These are phyloP conservation scores for Lepisosteus oculatus DNA, from an alignment of 2,113 vertebrate genomes.

Conservation along the genomic window DNA sequence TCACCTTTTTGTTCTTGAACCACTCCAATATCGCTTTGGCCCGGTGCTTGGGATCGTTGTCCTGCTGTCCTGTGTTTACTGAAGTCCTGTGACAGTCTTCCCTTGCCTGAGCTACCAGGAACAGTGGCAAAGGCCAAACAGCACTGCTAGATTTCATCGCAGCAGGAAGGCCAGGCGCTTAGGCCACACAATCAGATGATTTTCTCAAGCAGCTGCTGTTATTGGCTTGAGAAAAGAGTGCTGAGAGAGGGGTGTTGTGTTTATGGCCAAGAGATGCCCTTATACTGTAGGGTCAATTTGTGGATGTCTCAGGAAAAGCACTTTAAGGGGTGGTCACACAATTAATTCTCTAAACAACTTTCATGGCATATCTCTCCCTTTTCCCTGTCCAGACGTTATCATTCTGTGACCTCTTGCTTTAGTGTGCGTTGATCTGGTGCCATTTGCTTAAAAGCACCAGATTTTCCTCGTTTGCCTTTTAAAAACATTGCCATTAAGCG, in stretches of 20 bases:
- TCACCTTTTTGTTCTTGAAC: too few species aligned
- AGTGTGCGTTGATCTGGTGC: slow-evolving; percentile 66
- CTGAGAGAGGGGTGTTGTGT: neutral
- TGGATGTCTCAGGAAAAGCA: neutral
- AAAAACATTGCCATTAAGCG: too few species aligned
- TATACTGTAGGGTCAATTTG: neutral
- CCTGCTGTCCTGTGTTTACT: neutral
- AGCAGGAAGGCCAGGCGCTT: neutral
- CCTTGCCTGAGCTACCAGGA: slow-evolving; percentile 2
- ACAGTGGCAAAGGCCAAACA: neutral
- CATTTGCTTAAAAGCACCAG: slow-evolving; percentile 20
- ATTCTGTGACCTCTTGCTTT: slow-evolving; percentile 70
- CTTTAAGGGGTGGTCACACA: slow-evolving; percentile 30
- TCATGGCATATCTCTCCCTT: slow-evolving; percentile 62
- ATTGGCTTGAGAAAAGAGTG: slow-evolving; percentile 11
- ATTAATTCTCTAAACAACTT: slow-evolving; percentile 63
- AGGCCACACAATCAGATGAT: neutral
- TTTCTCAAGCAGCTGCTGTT: neutral
- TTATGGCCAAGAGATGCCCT: slow-evolving; percentile 1
- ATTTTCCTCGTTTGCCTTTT: too few species aligned
- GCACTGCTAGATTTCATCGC: neutral
- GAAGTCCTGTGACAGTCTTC: neutral
- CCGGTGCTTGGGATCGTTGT: too few species aligned
- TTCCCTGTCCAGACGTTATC: slow-evolving; percentile 64
- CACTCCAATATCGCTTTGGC: too few species aligned